Base-by-base conservation (phyloP, 1,140 invertebrate genomes). In the Mylabris phalerata region DNA sequence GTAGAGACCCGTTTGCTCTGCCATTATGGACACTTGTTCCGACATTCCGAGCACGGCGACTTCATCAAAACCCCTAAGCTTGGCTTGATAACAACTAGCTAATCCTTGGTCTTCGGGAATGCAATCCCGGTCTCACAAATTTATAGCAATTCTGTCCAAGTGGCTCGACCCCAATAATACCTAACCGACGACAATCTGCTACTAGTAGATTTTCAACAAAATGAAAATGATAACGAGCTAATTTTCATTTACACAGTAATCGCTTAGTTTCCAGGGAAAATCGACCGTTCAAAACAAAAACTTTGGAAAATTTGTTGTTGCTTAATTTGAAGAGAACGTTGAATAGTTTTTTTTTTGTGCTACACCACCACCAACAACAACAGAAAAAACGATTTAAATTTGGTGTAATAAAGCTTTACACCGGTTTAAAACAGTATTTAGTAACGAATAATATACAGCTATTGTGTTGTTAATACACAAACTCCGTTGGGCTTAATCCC, bases 11-110 rank as follows among this genome's bases (percentile, higher is more conserved):
- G 52, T 46, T 60, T 60, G 52, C 43, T 43, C 55, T 9, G 54
- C 61, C 55, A 63, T 63, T 65, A 63, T 46, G 49, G 49, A 62
- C 63, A 65, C 60, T 62, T 60, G 61, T 56, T 62, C 58, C 47
- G 55, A 49, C 55, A 67, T 67, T 67, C 63, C 63, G 58, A 48
- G 63, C 65, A 67, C 65, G 65, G 50, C 65, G 63, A 67, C 65
- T 67, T 67, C 65, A 67, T 67, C 65, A 67, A 65, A 67, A 63
- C 54, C 62, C 60, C 52, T 62, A 62, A 65, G 50, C 62, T 56
- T 58, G 60, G 60, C 45, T 57, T 64, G 65, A 67, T 67, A 67
- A 67, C 65, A 67, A 61, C 60, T 60, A 49, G 57, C 65, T 67
- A 67, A 67, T 67, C 65, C 63, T 42, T 54, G 63, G 58, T 62